phyloP scores from a whole-genome alignment of 2,888 invertebrate genomes.

The Aquatica leii region DNA sequence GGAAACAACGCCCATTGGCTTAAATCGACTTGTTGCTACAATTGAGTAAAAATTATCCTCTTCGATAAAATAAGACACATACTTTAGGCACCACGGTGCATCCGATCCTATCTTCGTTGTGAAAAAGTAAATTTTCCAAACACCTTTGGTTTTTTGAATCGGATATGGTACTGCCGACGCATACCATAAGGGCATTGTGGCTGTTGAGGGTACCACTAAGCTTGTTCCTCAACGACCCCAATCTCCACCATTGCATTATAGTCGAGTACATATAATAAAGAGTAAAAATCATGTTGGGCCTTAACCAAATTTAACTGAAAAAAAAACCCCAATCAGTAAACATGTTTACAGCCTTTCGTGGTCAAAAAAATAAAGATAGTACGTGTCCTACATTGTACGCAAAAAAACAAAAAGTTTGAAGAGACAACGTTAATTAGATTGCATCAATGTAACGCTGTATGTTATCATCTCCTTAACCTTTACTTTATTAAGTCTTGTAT shows the following conservation, averaged over 20 bases:
- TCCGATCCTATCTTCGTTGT: slow-evolving; percentile 62
- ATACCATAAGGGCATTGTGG: slow-evolving; percentile 57
- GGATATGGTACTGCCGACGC: slow-evolving; percentile 49
- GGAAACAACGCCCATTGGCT: slow-evolving; percentile 65
- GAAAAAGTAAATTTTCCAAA: slow-evolving; percentile 69
- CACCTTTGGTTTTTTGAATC: slow-evolving; percentile 51
- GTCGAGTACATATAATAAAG: slow-evolving; percentile 86
- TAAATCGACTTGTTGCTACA: slow-evolving; percentile 58
- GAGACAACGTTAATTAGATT: too few relatives aligned
- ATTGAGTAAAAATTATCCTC: neutral
- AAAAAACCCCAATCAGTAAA: neutral
- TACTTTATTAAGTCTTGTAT: too few relatives aligned
- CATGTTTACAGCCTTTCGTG: neutral
- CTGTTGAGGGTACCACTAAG: slow-evolving; percentile 63
- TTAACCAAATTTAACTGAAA: neutral
- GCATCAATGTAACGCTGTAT: too few relatives aligned
- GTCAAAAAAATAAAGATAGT: neutral
- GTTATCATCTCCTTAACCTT: too few relatives aligned
- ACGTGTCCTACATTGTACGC: too few relatives aligned
- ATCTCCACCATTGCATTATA: slow-evolving; percentile 81
- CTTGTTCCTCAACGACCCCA: slow-evolving; percentile 74
- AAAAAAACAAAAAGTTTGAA: neutral
- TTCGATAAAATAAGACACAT: slow-evolving; percentile 33
- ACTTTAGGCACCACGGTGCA: slow-evolving; percentile 68
- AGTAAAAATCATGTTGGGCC: slow-evolving; percentile 72